Base-by-base conservation (phyloP, 2,888 invertebrate genomes). In the Seira ritae region DNA sequence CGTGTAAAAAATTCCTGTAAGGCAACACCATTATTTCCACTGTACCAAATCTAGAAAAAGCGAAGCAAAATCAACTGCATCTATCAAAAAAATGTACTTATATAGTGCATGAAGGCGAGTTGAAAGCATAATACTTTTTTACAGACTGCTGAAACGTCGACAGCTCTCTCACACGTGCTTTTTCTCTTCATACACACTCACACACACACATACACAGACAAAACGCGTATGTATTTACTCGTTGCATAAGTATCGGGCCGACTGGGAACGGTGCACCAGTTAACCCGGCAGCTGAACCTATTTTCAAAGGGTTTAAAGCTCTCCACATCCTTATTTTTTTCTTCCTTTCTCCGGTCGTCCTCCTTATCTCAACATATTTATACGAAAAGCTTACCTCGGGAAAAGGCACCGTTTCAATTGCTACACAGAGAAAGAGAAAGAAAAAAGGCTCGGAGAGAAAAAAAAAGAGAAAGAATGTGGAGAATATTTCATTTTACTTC, bases 61-160 rank as follows among this genome's bases (percentile, higher is more conserved):
- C 12, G 12, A 42, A 12, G 42, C 42, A 42, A 37, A 22, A 46
- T 65, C 70, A 23, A 66, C 71, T 31, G 78, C 68, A 80, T 80
- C 80, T 73, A 80, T 80, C 80, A 80, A 73, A 80, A n/a, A n/a
- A n/a, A 79, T 73, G 80, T n/a, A n/a, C n/a, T n/a, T 73, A 80
- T 80, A 80, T 80, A 80, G 80, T 80, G 72, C 55, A 73, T 37
- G 68, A 62, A 72, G 73, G 72, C 80, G 37, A 50, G 69, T 68
- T 50, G 6, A 17, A 22, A 42, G 62, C 68, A 73, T 80, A 80
- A 80, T 80, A 80, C 80, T 80, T 67, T 73, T 80, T 80, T 80
- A 80, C 73, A 80, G 80, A 73, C 73, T 69, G 80, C 73, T 80
- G 80, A 73, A 80, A 80, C 80, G 80, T 80, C 80, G 80, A 80